A percentile compares a stretch with the other conserved stretches of the same genome.
These are phyloP conservation scores for Hylyphantes graminicola DNA, from an alignment of 1,140 invertebrate species.

Conservation along the genomic window DNA sequence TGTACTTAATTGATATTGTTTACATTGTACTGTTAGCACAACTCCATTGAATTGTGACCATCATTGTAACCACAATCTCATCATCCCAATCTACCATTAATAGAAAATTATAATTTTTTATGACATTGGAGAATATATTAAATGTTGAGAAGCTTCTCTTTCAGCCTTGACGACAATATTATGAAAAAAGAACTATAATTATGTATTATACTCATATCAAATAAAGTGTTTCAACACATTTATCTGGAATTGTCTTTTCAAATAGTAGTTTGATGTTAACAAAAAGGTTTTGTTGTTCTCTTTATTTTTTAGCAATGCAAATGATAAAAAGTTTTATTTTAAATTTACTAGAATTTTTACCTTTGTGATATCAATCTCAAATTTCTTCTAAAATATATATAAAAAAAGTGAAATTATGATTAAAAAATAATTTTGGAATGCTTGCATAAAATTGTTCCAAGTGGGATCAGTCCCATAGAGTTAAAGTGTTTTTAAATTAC, in stretches of 20 bases:
- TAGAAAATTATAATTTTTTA: constrained; percentile 27
- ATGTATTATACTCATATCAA: constrained; percentile 41
- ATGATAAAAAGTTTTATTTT: too few relatives aligned
- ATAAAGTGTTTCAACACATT: constrained; percentile 25
- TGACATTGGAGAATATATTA: constrained; percentile 20
- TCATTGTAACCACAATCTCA: constrained; percentile 24
- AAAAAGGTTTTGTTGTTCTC: background rate
- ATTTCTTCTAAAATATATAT: too few relatives aligned
- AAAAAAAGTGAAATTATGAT: too few relatives aligned
- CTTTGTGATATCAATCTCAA: too few relatives aligned
- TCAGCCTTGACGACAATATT: constrained; percentile 15
- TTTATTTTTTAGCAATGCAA: too few relatives aligned
- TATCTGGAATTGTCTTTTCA: background rate
- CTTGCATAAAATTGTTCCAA: too few relatives aligned
- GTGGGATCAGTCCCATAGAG: too few relatives aligned
- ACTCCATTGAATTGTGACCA: background rate
- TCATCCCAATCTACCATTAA: background rate
- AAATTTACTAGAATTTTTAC: too few relatives aligned
- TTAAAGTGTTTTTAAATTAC: too few relatives aligned
- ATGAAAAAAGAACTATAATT: constrained; percentile 3
- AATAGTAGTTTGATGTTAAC: background rate
- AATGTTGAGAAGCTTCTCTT: constrained; percentile 15
- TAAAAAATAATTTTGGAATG: too few relatives aligned
- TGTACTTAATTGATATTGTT: background rate
- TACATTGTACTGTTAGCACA: background rate